A percentile compares a stretch with the other conserved stretches of the same genome.
phyloP scores from a whole-genome alignment of 64 coral and sea anemone species.

The Stichodactyla helianthus region DNA sequence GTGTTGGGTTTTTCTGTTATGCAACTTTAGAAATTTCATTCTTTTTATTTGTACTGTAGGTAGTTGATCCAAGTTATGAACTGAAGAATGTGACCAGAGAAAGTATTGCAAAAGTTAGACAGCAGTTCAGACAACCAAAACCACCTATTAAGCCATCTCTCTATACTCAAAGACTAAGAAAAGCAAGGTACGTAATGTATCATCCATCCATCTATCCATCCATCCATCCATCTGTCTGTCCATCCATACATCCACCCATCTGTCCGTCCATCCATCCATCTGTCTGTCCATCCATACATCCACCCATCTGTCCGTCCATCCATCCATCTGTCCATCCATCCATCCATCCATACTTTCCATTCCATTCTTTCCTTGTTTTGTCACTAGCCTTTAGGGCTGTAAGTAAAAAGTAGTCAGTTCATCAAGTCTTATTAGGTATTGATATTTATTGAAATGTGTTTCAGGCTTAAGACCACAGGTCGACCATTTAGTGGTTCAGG shows the following conservation, averaged over 20 bases:
- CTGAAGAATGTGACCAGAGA: conserved; percentile 62
- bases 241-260: no score
- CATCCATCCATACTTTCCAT: no score
- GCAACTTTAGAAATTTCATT: no score
- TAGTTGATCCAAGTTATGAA: conserved; percentile 73
- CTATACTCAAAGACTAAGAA: conserved; percentile 1
- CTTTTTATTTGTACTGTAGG: conserved; percentile 1
- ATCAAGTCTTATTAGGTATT: not conserved
- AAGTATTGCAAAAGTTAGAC: conserved; percentile 42
- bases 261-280: no score
- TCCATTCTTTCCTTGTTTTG: not conserved
- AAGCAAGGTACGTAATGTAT: not conserved
- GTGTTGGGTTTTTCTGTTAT: no score
- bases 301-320: no score
- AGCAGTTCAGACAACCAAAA: conserved; percentile 42
- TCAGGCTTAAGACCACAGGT: conserved; percentile 62
- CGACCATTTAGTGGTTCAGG: conserved; percentile 70
- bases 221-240: not conserved
- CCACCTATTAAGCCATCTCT: not conserved
- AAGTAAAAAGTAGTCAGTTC: not conserved
- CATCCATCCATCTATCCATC: not conserved
- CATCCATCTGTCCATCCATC: no score
- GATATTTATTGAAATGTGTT: not conserved
- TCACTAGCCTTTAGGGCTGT: not conserved
- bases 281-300: no score